Base-by-base conservation (phyloP, 2,888 invertebrate species). In the Cryptocheilus praepositus region DNA sequence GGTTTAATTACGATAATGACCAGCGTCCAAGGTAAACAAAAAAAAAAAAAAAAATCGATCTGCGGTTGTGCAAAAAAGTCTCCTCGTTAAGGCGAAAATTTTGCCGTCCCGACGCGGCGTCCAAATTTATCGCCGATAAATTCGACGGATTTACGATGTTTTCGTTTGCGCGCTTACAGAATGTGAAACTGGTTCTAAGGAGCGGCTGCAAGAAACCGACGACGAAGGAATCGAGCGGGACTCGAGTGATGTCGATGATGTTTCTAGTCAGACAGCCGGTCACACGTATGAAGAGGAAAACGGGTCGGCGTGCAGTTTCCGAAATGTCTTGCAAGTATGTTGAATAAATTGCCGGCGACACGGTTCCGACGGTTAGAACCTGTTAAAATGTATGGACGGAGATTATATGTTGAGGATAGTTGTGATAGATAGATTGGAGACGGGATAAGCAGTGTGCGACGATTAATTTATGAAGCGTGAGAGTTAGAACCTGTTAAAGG, bases 151-250 rank as follows among this genome's bases (percentile, higher is more conserved):
- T 36, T 36, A 36, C 36, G 36, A 36, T 36, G 13, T 36, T 36
- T 36, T 11, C 36, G 7, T 36, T 36, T 1, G 36, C 56, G 11
- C 1, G 16, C 56, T 52, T 43, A 18, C 54, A 77, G 77, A 56
- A 43, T 64, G 55, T 2, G 70, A 88, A 88, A 68, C 89, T 85
- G 79, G 90, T 89, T 73, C 90, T 87, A 75, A 91, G 88, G 89
- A 92, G 89, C 61, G 82, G 64, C 76, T 83, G 71, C 80, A 90
- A 85, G 94, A 94, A 89, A 93, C 93, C 13, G 94, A 96, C 83
- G 96, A 96, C 88, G 96, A 96, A 89, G 96, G 96, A 71, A 96
- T 96, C 85, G 97, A 96, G 90, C 91, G 95, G 79, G 96, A 96
- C 90, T 95, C 95, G 1, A 94, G 93, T 67, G 94, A 94, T 82